phyloP scores from a whole-genome alignment of 2,797 vertebrate genomes.

The Myioborus melanocephalus region DNA sequence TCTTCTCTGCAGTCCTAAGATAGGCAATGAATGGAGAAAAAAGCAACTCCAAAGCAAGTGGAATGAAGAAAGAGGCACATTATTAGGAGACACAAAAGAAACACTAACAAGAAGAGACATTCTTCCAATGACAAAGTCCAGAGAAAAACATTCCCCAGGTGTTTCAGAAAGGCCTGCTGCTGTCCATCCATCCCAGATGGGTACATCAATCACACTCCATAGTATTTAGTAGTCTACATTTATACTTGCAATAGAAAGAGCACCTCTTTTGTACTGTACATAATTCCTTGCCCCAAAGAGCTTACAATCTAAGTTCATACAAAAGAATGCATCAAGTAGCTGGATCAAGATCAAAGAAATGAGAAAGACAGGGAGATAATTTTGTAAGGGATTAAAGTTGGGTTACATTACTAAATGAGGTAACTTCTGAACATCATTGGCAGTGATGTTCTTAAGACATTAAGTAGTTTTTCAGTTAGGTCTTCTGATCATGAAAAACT shows the following conservation, averaged over 20 bases:
- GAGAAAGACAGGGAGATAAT: background rate
- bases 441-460: constrained; percentile 22
- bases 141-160: background rate
- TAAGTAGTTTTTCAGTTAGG: background rate
- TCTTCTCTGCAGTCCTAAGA: background rate
- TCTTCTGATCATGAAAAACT: background rate
- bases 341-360: background rate
- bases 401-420: constrained; percentile 7
- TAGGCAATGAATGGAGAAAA: background rate
- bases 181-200: background rate
- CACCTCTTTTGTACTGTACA: background rate
- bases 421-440: constrained; percentile 11
- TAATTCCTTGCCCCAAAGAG: constrained; percentile 25
- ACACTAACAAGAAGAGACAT: accelerated
- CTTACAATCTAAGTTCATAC: constrained; percentile 40
- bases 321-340: constrained; percentile 3
- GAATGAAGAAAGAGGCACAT: constrained; percentile 1
- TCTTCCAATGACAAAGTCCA: background rate
- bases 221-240: background rate
- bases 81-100: background rate
- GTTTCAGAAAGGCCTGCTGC: background rate
- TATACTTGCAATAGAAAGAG: background rate
- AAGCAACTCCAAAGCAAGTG: background rate
- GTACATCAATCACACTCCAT: background rate
- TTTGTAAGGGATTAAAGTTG: background rate